Base-by-base conservation (phyloP, 2,113 vertebrate genomes). In the Atlantisia rogersi region DNA sequence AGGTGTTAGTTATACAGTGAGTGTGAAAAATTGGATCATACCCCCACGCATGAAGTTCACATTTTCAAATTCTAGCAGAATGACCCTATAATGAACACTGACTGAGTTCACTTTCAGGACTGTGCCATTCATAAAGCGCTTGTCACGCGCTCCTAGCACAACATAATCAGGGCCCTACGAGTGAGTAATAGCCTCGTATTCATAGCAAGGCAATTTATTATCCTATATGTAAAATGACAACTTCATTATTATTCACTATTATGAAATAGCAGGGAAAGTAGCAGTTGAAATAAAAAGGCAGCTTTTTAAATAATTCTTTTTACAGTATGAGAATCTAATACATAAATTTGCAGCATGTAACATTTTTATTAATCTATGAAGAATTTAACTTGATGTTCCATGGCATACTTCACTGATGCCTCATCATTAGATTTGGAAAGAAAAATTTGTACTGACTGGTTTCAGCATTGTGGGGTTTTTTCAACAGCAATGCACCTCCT, bases 141-240 rank as follows among this genome's bases (percentile, higher is more conserved):
- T 93, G 89, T 95, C 92, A 92, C 40, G 29, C 71, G 94, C 64
- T 62, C 71, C 89, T 79, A 63, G 76, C 90, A 80, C 92, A 82
- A 83, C 62, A 90, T 90, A 78, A 95, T 84, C 82, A 63, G 85
- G 80, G 82, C 60, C 91, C 76, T 58, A 3, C 35, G 82, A 92
- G 67, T 89, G 81, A 96, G 62, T 90, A 96, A 92, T 88, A 82
- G 73, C 69, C 86, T 76, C 59, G 60, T 95, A 31, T 80, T 95
- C 89, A 22, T 25, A 83, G 81, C 88, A 90, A 90, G 88, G 64
- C 78, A 82, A 92, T 96, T 94, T 88, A 85, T 97, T 96, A 95
- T 88, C 81, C 67, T 95, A 44, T 91, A 76, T 76, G 62, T 87
- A 92, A 97, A 91, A 90, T 81, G 93, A 96, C 90, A 96, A 88